A percentile compares a stretch with the other conserved stretches of the same genome.
phyloP scores from a whole-genome alignment of 1,140 invertebrate species.

The Pseudomyrmex concolor region DNA sequence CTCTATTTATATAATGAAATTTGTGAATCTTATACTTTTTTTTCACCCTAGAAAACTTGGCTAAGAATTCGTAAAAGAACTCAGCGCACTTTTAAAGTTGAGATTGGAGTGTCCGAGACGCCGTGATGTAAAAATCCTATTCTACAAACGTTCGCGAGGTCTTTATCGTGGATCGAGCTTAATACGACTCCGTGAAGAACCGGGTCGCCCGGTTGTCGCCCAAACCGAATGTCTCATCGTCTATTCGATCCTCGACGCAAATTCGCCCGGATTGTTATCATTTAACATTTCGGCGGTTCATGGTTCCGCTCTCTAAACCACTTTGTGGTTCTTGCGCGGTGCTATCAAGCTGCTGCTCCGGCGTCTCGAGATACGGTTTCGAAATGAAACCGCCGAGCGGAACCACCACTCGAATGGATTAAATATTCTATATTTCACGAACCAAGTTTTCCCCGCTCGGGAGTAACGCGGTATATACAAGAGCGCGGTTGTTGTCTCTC shows the following conservation, averaged over 20 bases:
- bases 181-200: slow-evolving; percentile 41
- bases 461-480: slow-evolving; percentile 24
- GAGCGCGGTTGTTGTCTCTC: neutral
- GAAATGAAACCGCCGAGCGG: slow-evolving; percentile 31
- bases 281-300: slow-evolving; percentile 35
- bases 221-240: slow-evolving; percentile 21
- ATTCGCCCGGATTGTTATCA: slow-evolving; percentile 53
- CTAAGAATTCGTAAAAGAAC: slow-evolving; percentile 39
- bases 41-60: slow-evolving; percentile 17
- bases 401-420: slow-evolving; percentile 34
- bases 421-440: slow-evolving; percentile 60
- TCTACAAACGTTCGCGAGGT: slow-evolving; percentile 12
- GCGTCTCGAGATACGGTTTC: slow-evolving; percentile 29
- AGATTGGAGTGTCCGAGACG: slow-evolving; percentile 39
- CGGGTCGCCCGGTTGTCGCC: too few relatives aligned
- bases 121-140: slow-evolving; percentile 24
- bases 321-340: neutral
- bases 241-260: slow-evolving; percentile 35
- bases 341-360: neutral
- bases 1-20: neutral
- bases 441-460: slow-evolving; percentile 51
- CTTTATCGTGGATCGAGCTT: slow-evolving; percentile 48
- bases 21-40: neutral
- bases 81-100: slow-evolving; percentile 17
- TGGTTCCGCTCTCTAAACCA: slow-evolving; percentile 15